Base-by-base conservation (phyloP, 2,797 vertebrate genomes). In the Hydrocynus forskahlii region DNA sequence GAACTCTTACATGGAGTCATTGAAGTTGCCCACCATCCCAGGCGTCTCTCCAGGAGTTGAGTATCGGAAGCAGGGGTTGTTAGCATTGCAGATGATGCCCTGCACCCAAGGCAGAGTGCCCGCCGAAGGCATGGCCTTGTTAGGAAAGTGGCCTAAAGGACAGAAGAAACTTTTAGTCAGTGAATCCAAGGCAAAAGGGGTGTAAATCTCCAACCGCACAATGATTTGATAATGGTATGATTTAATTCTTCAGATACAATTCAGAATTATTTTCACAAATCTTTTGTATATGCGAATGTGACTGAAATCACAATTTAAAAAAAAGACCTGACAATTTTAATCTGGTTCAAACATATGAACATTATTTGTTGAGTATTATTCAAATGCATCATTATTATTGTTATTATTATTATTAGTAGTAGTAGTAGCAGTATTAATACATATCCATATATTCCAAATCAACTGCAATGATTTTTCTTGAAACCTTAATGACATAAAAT, bases 91-190 rank as follows among this genome's bases (percentile, higher is more conserved):
- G 91, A 99, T 96, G 91, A 99, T 99, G 67, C 98, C 98, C 88
- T 99, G 98, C 48, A 99, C 91, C 97, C 98, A 99, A 0, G 97
- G 97, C 81, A 99, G 92, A 0, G 96, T 97, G 69, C 98, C 98
- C 0, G 97, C 97, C 6, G 97, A 99, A 54, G 98, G 98, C 97
- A 99, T 97, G 73, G 98, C 97, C 93, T 99, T 99, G 91, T 99
- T 99, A 25, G 97, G 98, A 89, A 99, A 99, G 87, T 99, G 97
- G 89, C 98, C 98, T 99, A 82, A 7, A 88, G 78, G 64, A 84
- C 81, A 75, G 78, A n/a, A 62, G 40, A 77, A 82, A 85, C 48
- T 40, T 94, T 17, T 5, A 94, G 93, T 79, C 19, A 75, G 25
- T 14, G 48, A 54, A 16, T 17, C 19, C 55, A 52, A 68, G 10